Base-by-base conservation (phyloP, 1,140 invertebrate genomes). In the Probaryconus sp. region DNA sequence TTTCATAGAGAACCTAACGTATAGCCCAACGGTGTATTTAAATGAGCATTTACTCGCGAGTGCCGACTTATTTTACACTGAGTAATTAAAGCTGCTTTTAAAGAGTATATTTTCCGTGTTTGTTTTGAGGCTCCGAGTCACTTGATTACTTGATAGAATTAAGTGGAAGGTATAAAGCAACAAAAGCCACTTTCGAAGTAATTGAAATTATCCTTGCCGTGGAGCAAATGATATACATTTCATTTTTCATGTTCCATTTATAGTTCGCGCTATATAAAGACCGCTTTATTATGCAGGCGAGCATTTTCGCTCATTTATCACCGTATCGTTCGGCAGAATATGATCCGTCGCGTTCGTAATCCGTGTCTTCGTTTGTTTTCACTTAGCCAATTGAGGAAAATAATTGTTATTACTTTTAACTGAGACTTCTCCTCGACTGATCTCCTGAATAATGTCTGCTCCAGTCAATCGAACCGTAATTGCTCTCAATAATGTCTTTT, bases 91-190 rank as follows among this genome's bases (percentile, higher is more conserved):
- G 42, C 10, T 14, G 24, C 45, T 65, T 72, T 40, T 48, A 64
- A 60, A 65, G 69, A 50, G 45, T 65, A 58, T 30, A 72, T 58
- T 72, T 72, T 72, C 63, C 21, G 30, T 43, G 60, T 60, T 72
- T 72, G 69, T 47, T 51, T 45, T 40, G 51, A 58, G 11, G 37
- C 69, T 53, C 53, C 20, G 10, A 64, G 58, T 64, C 37, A 51
- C 58, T 71, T 71, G 60, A 72, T 72, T 65, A 65, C 69, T 73
- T 61, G 48, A 73, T 67, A 55, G 61, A 73, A 73, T 73, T 67
- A 73, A 65, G 69, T 67, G 33, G 48, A 65, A 45, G 21, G 26
- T 51, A 67, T 47, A 53, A 67, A 60, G 45, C 31, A 67, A 67
- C 61, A 73, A 60, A 61, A 55, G 55, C 26, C 48, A 55, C 61